These are phyloP conservation scores for Piaya cayana DNA, from an alignment of 2,113 vertebrate species.

Conservation along the genomic window DNA sequence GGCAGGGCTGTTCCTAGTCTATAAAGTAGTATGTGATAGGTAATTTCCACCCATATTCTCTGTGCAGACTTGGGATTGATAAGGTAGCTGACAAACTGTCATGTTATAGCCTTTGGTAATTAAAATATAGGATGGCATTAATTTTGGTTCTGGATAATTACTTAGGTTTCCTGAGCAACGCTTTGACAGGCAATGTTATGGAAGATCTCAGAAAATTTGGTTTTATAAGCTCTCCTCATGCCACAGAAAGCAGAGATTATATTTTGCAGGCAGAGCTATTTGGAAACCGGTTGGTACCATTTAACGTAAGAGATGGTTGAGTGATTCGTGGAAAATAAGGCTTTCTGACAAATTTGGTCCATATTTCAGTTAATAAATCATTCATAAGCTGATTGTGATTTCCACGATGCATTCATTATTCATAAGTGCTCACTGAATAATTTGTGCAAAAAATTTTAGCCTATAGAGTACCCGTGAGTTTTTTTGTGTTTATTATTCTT, in stretches of 20 bases:
- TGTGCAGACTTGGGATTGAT: slow-evolving; percentile 3
- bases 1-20: background rate
- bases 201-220: background rate
- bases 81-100: slow-evolving; percentile 32
- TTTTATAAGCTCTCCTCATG: background rate
- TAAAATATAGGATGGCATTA: slow-evolving; percentile 32
- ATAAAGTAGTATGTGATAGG: background rate
- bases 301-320: slow-evolving; percentile 48
- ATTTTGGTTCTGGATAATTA: slow-evolving; percentile 32
- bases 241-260: background rate
- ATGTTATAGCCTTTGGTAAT: slow-evolving; percentile 9
- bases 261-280: slow-evolving; percentile 33
- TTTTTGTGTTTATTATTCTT: slow-evolving; percentile 31
- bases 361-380: slow-evolving; percentile 59
- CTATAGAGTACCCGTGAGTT: slow-evolving; percentile 7
- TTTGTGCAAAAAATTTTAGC: slow-evolving; percentile 64
- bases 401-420: slow-evolving; percentile 62
- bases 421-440: slow-evolving; percentile 54
- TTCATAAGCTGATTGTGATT: slow-evolving; percentile 46
- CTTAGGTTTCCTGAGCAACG: background rate
- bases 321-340: slow-evolving; percentile 58
- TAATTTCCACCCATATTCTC: slow-evolving; percentile 6
- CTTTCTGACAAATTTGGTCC: slow-evolving; percentile 61
- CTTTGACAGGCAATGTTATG: slow-evolving; percentile 10
- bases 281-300: slow-evolving; percentile 23